Base-by-base conservation (phyloP, 2,113 vertebrate genomes). In the Neodon shergylaensis region DNA sequence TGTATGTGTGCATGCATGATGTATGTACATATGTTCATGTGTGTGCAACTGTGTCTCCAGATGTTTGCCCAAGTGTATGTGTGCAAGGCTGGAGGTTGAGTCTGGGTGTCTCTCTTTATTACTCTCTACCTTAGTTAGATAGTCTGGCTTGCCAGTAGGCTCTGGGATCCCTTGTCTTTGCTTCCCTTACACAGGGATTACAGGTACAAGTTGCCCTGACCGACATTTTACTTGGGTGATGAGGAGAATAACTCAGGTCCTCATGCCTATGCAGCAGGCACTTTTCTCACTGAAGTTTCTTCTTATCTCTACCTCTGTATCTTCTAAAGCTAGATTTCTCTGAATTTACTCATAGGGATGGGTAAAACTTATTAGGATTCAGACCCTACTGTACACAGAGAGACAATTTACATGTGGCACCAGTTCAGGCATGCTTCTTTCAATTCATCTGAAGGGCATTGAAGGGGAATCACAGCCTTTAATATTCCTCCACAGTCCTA, bases 331-430 rank as follows among this genome's bases (percentile, higher is more conserved):
- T 90, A 0, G 24, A 13, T 79, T 94, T 95, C 76, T 89, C 54
- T 82, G 68, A 26, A 65, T 86, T 42, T 26, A 22, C 94, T 96
- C 94, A 82, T 14, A 93, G 85, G 44, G 16, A 81, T 73, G 17
- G 76, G 63, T 47, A 89, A 86, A 78, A 83, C 65, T 95, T 72
- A 90, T 93, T 97, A 95, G 89, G 86, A 97, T 97, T 95, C 92
- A 92, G 76, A 58, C 49, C 81, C 49, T 93, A 42, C 73, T 92
- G 26, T 97, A 83, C 92, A n/a, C 81, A 96, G 94, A 97, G 96
- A 97, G 84, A 86, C 87, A 91, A 96, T 97, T 98, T 96, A 96
- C 94, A 91, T 88, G 84, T 97, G 92, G 73, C 87, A 92, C 73
- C 70, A 54, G 96, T 92, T 92, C 93, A 97, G 94, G 83, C 96